A percentile compares a stretch with the other conserved stretches of the same genome.
Conservation (phyloP, 2,113 vertebrate genomes). For the Periophthalmus modestus region DNA sequence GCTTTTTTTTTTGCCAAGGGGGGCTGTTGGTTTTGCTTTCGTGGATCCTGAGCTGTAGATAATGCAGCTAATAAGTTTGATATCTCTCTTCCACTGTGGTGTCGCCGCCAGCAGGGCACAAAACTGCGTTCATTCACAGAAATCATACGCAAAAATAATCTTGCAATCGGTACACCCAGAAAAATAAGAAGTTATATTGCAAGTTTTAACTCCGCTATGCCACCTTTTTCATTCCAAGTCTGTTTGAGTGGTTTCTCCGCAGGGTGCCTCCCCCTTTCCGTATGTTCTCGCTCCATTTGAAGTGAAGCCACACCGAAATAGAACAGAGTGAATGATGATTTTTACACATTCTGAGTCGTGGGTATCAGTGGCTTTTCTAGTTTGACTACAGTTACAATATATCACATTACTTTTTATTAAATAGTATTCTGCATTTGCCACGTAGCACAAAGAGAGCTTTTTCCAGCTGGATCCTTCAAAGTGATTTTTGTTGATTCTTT, state of each 20-base stretch:
- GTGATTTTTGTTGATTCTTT: not conserved
- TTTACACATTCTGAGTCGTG: slow-evolving; percentile 34
- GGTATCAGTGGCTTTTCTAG: slow-evolving; percentile 13
- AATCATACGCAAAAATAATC: slow-evolving; percentile 56
- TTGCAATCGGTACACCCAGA: slow-evolving; percentile 15
- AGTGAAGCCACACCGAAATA: slow-evolving; percentile 63
- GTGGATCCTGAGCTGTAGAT: slow-evolving; percentile 56
- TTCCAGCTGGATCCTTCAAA: slow-evolving; percentile 4
- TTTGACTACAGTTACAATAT: slow-evolving; percentile 35
- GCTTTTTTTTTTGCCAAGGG: slow-evolving; percentile 21
- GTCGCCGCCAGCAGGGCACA: slow-evolving; percentile 36
- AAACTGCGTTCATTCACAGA: slow-evolving; percentile 48
- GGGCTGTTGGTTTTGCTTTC: slow-evolving; percentile 55
- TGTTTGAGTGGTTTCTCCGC: slow-evolving; percentile 56
- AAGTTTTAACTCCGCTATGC: slow-evolving; percentile 34
- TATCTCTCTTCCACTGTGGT: slow-evolving; percentile 35
- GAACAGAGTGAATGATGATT: slow-evolving; percentile 57
- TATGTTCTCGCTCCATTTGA: slow-evolving; percentile 57
- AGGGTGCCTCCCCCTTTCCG: slow-evolving; percentile 38
- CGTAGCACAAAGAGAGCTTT: slow-evolving; percentile 2
- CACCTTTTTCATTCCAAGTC: slow-evolving; percentile 38
- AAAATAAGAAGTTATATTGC: slow-evolving; percentile 23
- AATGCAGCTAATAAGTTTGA: slow-evolving; percentile 37
- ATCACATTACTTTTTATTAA: not conserved
- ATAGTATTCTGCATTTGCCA: not conserved